Percentiles rank a stretch among this genome's conserved stretches.
Evolutionary conservation across 2,888 invertebrate genomes (phyloP).

Genomic region (Molanna angustata): DNA sequence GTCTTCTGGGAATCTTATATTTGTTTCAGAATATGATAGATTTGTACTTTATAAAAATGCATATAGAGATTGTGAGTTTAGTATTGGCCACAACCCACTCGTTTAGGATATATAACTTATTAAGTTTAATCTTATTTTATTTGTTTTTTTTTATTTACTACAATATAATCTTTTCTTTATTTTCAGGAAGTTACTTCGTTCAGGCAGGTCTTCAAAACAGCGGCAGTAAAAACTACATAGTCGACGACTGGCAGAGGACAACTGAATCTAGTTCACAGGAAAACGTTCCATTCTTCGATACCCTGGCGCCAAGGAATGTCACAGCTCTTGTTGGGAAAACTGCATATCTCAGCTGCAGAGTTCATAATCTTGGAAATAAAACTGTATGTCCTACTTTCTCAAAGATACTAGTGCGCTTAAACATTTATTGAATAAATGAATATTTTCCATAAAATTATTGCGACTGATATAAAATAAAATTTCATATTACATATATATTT

Average conservation of each 20-base stretch:
- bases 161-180: slow-evolving; percentile 11
- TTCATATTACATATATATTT: too few species aligned
- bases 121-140: not conserved
- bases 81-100: too few species aligned
- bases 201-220: slow-evolving; percentile 37
- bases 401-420: not conserved
- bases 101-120: not conserved
- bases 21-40: too few species aligned
- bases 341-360: slow-evolving; percentile 76
- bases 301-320: slow-evolving; percentile 71
- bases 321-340: slow-evolving; percentile 79
- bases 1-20: too few species aligned
- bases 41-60: too few species aligned
- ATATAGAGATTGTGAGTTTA: too few species aligned
- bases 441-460: too few species aligned
- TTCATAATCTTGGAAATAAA: slow-evolving; percentile 77
- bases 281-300: slow-evolving; percentile 69
- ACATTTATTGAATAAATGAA: too few species aligned
- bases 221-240: slow-evolving; percentile 48
- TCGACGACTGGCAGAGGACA: slow-evolving; percentile 36
- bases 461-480: too few species aligned
- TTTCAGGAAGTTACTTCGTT: slow-evolving; percentile 21
- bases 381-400: slow-evolving; percentile 53
- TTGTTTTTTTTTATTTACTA: not conserved
- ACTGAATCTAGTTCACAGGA: slow-evolving; percentile 39